phyloP scores from a whole-genome alignment of 2,888 invertebrate genomes.

The Asteroscopus sphinx region DNA sequence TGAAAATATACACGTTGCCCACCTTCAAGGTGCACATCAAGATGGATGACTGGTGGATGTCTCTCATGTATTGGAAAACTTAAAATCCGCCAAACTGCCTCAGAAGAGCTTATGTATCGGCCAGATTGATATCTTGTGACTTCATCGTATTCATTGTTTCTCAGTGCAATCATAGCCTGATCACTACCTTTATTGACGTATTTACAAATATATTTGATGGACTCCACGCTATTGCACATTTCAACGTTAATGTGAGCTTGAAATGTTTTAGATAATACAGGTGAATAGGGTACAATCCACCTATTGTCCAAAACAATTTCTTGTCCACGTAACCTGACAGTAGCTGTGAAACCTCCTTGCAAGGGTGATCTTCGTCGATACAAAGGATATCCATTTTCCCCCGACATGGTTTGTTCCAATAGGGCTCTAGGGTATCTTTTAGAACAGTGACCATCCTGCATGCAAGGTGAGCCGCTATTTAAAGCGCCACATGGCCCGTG shows the following conservation, averaged over 20 bases:
- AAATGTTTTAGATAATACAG: slow-evolving; percentile 3
- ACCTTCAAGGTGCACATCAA: slow-evolving; percentile 7
- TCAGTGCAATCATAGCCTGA: slow-evolving; percentile 12
- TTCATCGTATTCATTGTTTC: slow-evolving; percentile 14
- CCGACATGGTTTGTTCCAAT: not conserved
- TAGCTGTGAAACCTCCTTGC: not conserved
- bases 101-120: slow-evolving; percentile 15
- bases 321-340: not conserved
- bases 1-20: slow-evolving; percentile 15
- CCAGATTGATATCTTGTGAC: slow-evolving; percentile 19
- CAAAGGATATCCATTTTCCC: slow-evolving; percentile 2
- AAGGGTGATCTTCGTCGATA: not conserved
- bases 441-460: too few relatives aligned
- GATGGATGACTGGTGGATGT: slow-evolving; percentile 10
- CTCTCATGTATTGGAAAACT: slow-evolving; percentile 10
- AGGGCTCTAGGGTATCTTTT: too few relatives aligned
- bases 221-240: slow-evolving; percentile 9
- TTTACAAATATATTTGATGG: too few relatives aligned
- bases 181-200: slow-evolving; percentile 26
- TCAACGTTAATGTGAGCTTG: slow-evolving; percentile 20
- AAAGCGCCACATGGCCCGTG: too few relatives aligned
- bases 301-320: slow-evolving; percentile 3
- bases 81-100: slow-evolving; percentile 12
- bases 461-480: too few relatives aligned
- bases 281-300: slow-evolving; percentile 19